Evolutionary conservation across 2,797 vertebrate species (phyloP).

Genomic region (Apogon hyalosoma): DNA sequence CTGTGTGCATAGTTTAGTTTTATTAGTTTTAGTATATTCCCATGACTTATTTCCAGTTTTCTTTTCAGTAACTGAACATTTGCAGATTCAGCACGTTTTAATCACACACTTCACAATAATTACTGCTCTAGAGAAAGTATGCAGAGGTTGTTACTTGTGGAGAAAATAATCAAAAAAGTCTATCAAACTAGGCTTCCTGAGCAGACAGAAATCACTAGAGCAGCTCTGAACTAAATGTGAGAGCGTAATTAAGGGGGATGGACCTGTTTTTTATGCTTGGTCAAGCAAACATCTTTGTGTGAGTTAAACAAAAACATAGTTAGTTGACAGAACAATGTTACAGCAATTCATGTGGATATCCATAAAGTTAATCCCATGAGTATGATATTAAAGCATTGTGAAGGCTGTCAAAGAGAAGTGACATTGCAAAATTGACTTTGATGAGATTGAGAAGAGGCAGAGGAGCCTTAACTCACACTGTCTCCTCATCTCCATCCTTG

Average conservation of each 20-base stretch:
- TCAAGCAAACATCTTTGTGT: constrained; percentile 41
- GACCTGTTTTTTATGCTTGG: constrained; percentile 41
- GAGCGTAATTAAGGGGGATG: constrained; percentile 32
- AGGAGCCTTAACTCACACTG: constrained; percentile 49
- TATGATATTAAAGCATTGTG: constrained; percentile 62
- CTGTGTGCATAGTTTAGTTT: constrained; percentile 30
- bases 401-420: constrained; percentile 63
- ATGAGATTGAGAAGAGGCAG: constrained; percentile 60
- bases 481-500: constrained; percentile 56
- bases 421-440: constrained; percentile 65
- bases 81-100: constrained; percentile 17
- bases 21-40: constrained; percentile 28
- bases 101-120: constrained; percentile 7
- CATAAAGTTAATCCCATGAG: constrained; percentile 44
- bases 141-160: constrained; percentile 12
- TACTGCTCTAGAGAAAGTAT: constrained; percentile 5
- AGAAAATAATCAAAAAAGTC: not conserved
- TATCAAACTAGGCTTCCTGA: not conserved
- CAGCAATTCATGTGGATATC: constrained; percentile 47
- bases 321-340: constrained; percentile 38
- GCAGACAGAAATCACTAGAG: constrained; percentile 21
- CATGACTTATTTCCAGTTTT: constrained; percentile 16
- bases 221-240: constrained; percentile 28
- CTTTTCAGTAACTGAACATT: constrained; percentile 12
- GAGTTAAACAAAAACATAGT: constrained; percentile 51